phyloP scores from a whole-genome alignment of 2,113 vertebrate genomes.

The Falco punctatus region DNA sequence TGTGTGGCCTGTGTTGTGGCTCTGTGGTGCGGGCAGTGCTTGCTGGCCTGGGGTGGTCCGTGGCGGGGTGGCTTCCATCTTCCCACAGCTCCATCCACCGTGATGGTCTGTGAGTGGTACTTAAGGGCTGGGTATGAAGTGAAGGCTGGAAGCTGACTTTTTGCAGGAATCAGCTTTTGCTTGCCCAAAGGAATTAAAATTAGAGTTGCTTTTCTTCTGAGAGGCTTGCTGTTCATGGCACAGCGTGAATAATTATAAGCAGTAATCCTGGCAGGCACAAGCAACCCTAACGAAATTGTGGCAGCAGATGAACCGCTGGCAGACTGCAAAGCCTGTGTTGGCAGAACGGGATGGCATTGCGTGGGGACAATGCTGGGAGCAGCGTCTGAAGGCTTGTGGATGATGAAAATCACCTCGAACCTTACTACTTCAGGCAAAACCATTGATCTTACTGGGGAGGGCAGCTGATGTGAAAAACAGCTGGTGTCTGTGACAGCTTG shows the following conservation, averaged over 20 bases:
- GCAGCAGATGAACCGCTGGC: background rate
- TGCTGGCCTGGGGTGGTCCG: background rate
- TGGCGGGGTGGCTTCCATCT: background rate
- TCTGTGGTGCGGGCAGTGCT: accelerated
- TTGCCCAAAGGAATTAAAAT: background rate
- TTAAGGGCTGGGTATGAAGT: background rate
- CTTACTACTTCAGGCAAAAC: background rate
- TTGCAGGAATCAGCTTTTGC: background rate
- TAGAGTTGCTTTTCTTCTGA: background rate
- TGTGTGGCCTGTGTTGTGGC: background rate
- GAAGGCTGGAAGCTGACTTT: background rate
- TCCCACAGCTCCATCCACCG: background rate
- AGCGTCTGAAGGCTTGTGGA: accelerated
- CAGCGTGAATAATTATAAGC: background rate
- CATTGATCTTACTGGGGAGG: background rate
- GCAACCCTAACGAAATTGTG: accelerated
- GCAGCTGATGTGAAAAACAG: background rate
- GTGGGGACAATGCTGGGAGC: background rate
- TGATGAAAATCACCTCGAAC: background rate
- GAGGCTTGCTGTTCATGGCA: background rate
- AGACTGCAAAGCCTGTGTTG: background rate
- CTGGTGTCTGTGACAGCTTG: background rate
- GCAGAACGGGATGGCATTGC: background rate
- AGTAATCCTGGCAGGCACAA: background rate
- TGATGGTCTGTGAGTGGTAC: background rate